phyloP scores from a whole-genome alignment of 2,888 invertebrate genomes.

The Rhamnusium bicolor region DNA sequence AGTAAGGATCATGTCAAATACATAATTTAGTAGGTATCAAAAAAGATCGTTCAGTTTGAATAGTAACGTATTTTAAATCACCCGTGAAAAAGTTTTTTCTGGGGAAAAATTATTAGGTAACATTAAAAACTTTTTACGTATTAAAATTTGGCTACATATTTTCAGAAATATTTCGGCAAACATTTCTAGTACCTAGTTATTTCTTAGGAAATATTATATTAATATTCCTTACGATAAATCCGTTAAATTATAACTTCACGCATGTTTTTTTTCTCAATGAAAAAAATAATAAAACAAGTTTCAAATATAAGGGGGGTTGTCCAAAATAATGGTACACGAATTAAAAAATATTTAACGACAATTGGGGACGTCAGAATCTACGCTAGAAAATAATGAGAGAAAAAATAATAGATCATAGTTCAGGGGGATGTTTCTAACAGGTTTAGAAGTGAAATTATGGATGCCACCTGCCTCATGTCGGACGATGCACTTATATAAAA shows the following conservation, averaged over 20 bases:
- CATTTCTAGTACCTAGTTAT: too few species aligned
- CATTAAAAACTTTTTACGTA: too few species aligned
- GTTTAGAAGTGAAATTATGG: conserved; percentile 40
- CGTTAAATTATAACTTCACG: conserved; percentile 1
- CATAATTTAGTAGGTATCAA: too few species aligned
- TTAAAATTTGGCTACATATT: too few species aligned
- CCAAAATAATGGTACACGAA: conserved; percentile 26
- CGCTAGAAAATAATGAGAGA: conserved; percentile 39
- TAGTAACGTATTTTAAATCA: too few species aligned
- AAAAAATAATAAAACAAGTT: conserved; percentile 19
- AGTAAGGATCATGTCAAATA: too few species aligned
- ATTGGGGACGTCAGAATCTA: conserved; percentile 30
- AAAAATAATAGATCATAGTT: conserved; percentile 40
- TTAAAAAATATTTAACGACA: conserved; percentile 47
- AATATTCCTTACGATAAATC: conserved; percentile 10
- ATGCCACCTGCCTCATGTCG: conserved; percentile 18
- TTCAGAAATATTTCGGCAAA: too few species aligned
- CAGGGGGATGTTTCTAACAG: conserved; percentile 42
- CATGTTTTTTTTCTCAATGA: conserved; percentile 1
- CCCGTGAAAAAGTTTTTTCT: too few species aligned
- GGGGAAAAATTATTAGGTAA: too few species aligned
- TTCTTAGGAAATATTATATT: too few species aligned
- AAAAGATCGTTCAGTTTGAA: too few species aligned
- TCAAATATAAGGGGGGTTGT: conserved; percentile 23
- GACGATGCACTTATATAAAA: conserved; percentile 28